A percentile compares a stretch with the other conserved stretches of the same genome.
Conservation (phyloP, 1,140 invertebrate species). For the Diorhabda carinulata region DNA sequence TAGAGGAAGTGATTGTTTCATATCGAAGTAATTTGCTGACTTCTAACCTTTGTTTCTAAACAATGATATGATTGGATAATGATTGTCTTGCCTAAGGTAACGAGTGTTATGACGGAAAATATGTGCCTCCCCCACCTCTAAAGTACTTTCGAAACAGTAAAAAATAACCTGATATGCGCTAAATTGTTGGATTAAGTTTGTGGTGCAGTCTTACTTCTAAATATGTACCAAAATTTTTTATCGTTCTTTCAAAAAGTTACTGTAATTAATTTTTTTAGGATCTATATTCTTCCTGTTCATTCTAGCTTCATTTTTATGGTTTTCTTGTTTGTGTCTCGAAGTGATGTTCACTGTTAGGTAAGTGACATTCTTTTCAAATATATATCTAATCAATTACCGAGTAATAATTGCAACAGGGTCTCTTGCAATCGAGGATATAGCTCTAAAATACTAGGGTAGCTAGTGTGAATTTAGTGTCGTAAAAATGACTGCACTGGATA, state of each 20-base stretch:
- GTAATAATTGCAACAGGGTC: background rate
- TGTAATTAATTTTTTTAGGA: conserved; percentile 26
- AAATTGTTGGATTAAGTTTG: background rate
- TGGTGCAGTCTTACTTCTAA: background rate
- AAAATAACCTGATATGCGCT: background rate
- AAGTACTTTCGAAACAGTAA: background rate
- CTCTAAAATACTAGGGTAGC: background rate
- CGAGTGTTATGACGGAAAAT: background rate
- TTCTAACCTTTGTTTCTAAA: too few relatives aligned
- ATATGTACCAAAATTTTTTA: background rate
- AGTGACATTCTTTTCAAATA: conserved; percentile 6
- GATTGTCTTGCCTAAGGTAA: background rate
- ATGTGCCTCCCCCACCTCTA: too few relatives aligned
- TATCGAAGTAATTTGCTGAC: too few relatives aligned
- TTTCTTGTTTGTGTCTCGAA: conserved; percentile 32
- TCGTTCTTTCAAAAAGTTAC: background rate
- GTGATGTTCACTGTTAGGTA: conserved; percentile 30
- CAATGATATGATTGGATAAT: too few relatives aligned
- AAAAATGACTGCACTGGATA: background rate
- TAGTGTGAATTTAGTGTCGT: background rate
- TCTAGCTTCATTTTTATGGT: conserved; percentile 28
- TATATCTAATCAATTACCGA: background rate
- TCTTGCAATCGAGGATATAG: background rate
- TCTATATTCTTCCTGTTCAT: conserved; percentile 31
- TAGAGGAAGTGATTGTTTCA: too few relatives aligned